These are phyloP conservation scores for Monodelphis domestica DNA, from an alignment of 2,797 vertebrate genomes.

Conservation along the genomic window DNA sequence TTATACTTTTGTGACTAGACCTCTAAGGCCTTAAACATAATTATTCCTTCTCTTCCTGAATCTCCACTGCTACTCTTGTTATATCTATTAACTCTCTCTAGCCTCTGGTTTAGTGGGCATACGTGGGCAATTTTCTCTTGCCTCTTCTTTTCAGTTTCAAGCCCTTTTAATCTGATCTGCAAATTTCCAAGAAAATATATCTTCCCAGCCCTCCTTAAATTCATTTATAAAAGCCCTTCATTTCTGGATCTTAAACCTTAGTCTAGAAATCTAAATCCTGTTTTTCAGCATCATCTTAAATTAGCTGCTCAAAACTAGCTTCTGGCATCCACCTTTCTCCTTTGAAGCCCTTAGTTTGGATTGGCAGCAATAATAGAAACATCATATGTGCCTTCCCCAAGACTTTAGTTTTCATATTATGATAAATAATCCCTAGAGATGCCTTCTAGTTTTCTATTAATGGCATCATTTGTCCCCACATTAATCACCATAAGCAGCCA, in stretches of 20 bases:
- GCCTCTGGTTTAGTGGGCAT: neutral
- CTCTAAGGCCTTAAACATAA: neutral
- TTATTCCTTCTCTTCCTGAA: neutral
- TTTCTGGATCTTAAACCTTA: neutral
- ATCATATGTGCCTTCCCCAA: neutral
- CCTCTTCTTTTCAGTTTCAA: neutral
- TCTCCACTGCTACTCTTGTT: neutral
- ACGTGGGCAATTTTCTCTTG: neutral
- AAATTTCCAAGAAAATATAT: neutral
- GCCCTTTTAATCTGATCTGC: neutral
- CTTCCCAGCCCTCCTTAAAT: neutral
- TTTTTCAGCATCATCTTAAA: neutral
- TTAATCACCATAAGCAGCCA: neutral
- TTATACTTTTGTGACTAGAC: neutral
- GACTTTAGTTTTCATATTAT: neutral
- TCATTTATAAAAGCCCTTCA: neutral
- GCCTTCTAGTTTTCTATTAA: neutral
- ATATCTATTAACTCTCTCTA: neutral
- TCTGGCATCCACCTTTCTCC: neutral
- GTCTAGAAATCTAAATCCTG: neutral
- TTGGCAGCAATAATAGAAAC: neutral
- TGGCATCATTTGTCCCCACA: neutral
- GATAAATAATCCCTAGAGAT: neutral
- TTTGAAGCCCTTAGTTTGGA: neutral
- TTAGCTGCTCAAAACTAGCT: neutral